These are phyloP conservation scores for Tenthredo mesomela DNA, from an alignment of 2,888 invertebrate species.

Conservation along the genomic window DNA sequence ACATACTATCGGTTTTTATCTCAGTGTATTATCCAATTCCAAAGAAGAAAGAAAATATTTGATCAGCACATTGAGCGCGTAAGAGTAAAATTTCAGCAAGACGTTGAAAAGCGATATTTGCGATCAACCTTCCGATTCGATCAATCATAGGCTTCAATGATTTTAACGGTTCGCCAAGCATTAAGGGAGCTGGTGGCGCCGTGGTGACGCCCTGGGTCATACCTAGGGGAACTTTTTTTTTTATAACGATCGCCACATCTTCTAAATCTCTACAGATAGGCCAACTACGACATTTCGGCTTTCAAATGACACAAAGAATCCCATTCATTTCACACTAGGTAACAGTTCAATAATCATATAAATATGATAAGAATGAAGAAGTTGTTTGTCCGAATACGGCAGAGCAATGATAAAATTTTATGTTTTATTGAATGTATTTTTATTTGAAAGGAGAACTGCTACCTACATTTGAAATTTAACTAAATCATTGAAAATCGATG, in stretches of 20 bases:
- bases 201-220: neutral
- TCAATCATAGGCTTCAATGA: slow-evolving; percentile 33
- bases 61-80: neutral
- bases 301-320: neutral
- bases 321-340: neutral
- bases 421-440: no score
- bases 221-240: neutral
- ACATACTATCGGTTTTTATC: neutral
- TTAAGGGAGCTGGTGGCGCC: slow-evolving; percentile 19
- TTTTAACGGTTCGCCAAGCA: slow-evolving; percentile 29
- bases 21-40: neutral
- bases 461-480: no score
- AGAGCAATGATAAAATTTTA: neutral
- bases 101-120: slow-evolving; percentile 15
- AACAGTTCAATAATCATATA: neutral
- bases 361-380: no score
- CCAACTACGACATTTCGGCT: neutral
- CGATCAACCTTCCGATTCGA: slow-evolving; percentile 35
- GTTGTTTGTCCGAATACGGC: no score
- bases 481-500: no score
- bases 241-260: neutral
- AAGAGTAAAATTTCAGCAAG: slow-evolving; percentile 4
- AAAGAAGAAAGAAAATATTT: neutral
- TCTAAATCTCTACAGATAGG: neutral
- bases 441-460: no score